Base-by-base conservation (phyloP, 2,888 invertebrate genomes). In the Poecilobothrus nobilitatus region DNA sequence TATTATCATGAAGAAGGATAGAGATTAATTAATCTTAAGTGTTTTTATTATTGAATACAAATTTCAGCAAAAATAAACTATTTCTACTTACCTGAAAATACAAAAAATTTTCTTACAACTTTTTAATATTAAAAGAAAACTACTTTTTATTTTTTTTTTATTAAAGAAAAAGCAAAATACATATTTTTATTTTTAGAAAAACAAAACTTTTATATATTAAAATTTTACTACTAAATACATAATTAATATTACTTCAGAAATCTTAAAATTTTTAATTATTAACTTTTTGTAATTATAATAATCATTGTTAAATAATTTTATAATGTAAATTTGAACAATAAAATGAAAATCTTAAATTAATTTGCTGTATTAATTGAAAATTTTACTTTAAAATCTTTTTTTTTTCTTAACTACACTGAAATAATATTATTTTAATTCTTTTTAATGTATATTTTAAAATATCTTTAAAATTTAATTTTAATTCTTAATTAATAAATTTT, bases 31-130 rank as follows among this genome's bases (percentile, higher is more conserved):
- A 41, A 53, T 53, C 18, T 53, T 53, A 12, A 53, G 53, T 53
- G 53, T 53, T 53, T 53, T 53, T 53, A 53, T 12, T 12, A 18
- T 53, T 6, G 2, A 12, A 53, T 18, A 12, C 15, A 53, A 53
- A 53, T 18, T 53, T 53, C 15, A 37, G 18, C 18, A 15, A 53
- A 37, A 37, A 8, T 3, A 18, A 18, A 12, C 53, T 53, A 53
- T 18, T 15, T 2, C 41, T 65, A 53, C n/a, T 67, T 66, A 68
- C 68, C 68, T 70, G 67, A 71, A 71, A 63, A 20, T 63, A 22
- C 9, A 22, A 63, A 21, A 62, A 22, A 63, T 12, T 7, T 27
- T 27, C 27, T 27, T 20, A 63, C 6, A 63, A 63, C 18, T 53
- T n/a, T 12, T 53, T 53, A 53, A 53, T 18, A 53, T 53, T 22